These are phyloP conservation scores for Ageneiosus marmoratus DNA, from an alignment of 2,113 vertebrate species.

Conservation along the genomic window DNA sequence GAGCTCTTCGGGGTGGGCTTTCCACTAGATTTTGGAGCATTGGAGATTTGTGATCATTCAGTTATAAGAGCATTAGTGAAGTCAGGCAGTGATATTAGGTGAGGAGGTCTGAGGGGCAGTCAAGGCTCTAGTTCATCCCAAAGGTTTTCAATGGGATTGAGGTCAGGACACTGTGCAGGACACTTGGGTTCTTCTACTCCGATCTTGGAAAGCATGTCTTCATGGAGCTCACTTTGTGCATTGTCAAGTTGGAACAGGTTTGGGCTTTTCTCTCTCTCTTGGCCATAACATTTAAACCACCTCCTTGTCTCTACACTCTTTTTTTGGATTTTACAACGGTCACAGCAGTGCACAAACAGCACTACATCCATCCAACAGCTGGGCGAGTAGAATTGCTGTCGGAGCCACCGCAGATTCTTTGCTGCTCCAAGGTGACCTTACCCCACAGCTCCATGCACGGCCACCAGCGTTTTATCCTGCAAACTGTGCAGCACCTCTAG, in stretches of 20 bases:
- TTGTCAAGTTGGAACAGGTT: not conserved
- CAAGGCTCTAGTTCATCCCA: not conserved
- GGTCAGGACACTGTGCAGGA: not conserved
- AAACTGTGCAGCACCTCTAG: no score
- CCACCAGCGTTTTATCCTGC: no score
- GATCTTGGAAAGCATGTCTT: not conserved
- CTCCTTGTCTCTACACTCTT: no score
- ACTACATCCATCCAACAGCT: no score
- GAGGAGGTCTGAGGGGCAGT: not conserved
- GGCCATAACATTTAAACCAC: no score
- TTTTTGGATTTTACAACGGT: no score
- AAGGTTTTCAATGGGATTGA: not conserved
- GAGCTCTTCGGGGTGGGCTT: not conserved
- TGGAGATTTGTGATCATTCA: not conserved
- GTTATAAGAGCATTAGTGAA: not conserved
- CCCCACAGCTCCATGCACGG: no score
- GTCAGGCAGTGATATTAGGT: not conserved
- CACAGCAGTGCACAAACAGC: no score
- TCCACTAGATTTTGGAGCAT: not conserved
- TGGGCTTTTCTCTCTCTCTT: not conserved
- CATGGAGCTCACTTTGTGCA: not conserved
- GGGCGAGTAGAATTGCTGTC: no score
- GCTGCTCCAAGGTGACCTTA: no score
- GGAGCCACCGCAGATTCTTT: no score
- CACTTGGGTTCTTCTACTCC: not conserved